A percentile compares a stretch with the other conserved stretches of the same genome.
These are phyloP conservation scores for Drosophila prolongata DNA, from an alignment of 2,888 invertebrate species.

Conservation along the genomic window DNA sequence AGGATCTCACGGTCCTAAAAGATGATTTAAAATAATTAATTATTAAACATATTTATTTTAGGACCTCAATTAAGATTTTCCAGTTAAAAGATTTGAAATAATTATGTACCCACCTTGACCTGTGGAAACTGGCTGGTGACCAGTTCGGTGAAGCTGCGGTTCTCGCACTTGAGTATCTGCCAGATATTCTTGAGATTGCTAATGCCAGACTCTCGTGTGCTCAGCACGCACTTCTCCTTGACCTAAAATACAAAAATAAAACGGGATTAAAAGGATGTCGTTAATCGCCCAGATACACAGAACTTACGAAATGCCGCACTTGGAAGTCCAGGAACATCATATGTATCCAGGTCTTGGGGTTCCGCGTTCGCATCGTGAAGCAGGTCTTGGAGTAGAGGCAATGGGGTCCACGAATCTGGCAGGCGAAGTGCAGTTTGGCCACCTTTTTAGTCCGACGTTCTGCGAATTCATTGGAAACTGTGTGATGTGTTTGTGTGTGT, in stretches of 20 bases:
- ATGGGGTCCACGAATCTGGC: slow-evolving; percentile 92
- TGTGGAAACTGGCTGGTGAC: slow-evolving; percentile 98
- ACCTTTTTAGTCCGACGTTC: slow-evolving; percentile 93
- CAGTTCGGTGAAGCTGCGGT: slow-evolving; percentile 94
- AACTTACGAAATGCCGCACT: slow-evolving; percentile 85
- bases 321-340: slow-evolving; percentile 97
- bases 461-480: slow-evolving; percentile 85
- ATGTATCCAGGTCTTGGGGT: slow-evolving; percentile 96
- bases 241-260: slow-evolving; percentile 86
- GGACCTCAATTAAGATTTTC: no score
- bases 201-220: slow-evolving; percentile 92
- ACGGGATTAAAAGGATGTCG: no score
- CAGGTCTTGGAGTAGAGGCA: slow-evolving; percentile 93
- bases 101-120: slow-evolving; percentile 87
- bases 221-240: slow-evolving; percentile 90
- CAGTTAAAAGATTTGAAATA: no score
- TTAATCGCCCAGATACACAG: rapidly evolving
- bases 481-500: slow-evolving; percentile 56
- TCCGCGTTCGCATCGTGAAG: slow-evolving; percentile 91
- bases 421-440: slow-evolving; percentile 94
- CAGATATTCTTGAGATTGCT: slow-evolving; percentile 95
- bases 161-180: slow-evolving; percentile 96
- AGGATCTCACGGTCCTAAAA: slow-evolving; percentile 93
- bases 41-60: no score
- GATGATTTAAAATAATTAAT: neutral